Percentiles rank a stretch among this genome's conserved stretches.
Evolutionary conservation across 2,888 invertebrate species (phyloP).

Genomic region (Epistrophe eligans): DNA sequence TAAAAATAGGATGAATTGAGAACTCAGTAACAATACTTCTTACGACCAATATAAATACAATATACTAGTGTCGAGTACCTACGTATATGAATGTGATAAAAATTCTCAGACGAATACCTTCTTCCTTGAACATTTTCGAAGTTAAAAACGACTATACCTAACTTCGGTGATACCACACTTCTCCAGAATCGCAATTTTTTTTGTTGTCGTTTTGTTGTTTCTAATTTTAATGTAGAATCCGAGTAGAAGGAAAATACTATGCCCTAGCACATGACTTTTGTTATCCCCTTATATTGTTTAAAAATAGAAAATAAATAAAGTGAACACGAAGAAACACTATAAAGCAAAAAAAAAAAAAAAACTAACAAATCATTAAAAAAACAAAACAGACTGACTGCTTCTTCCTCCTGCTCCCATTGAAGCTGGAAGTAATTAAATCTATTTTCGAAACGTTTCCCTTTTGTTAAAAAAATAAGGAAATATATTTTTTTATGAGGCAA

Average conservation of each 20-base stretch:
- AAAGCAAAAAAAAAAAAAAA: slow-evolving; percentile 17
- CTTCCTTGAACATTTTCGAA: slow-evolving; percentile 51
- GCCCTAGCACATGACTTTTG: slow-evolving; percentile 46
- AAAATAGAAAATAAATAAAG: slow-evolving; percentile 66
- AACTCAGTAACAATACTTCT: slow-evolving; percentile 53
- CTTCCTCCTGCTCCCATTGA: slow-evolving; percentile 44
- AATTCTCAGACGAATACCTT: slow-evolving; percentile 25
- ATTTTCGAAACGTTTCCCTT: slow-evolving; percentile 75
- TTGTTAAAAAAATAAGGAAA: slow-evolving; percentile 56
- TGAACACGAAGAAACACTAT: slow-evolving; percentile 36
- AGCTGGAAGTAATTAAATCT: slow-evolving; percentile 74
- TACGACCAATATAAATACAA: slow-evolving; percentile 41
- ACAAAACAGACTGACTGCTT: slow-evolving; percentile 44
- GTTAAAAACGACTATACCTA: slow-evolving; percentile 41
- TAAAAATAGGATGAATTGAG: slow-evolving; percentile 59
- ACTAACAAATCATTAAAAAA: slow-evolving; percentile 61
- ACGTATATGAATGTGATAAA: not conserved
- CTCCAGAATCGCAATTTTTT: slow-evolving; percentile 17
- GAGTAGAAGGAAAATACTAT: not conserved
- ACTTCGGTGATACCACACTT: slow-evolving; percentile 38
- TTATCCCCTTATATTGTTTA: slow-evolving; percentile 54
- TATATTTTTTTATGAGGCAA: slow-evolving; percentile 51
- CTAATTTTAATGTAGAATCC: not conserved
- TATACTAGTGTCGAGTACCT: slow-evolving; percentile 28
- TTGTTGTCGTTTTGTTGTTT: not conserved